Evolutionary conservation across 2,113 vertebrate genomes (phyloP).

Genomic region (Megalops atlanticus): DNA sequence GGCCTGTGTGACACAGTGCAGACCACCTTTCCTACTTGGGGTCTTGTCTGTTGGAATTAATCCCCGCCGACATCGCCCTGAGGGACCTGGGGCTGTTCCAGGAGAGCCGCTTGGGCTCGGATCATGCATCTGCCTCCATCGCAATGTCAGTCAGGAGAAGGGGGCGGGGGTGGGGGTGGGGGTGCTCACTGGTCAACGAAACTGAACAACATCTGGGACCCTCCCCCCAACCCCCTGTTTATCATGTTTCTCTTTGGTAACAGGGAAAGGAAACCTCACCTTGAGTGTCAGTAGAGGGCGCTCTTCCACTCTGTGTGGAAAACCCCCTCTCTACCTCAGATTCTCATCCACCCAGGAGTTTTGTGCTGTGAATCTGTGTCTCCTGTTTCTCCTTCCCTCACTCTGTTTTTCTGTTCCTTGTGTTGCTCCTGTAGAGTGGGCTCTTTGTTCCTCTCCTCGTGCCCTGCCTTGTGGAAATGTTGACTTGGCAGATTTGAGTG

Average conservation of each 20-base stretch:
- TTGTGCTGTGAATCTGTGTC: too few species aligned
- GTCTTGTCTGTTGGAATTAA: constrained; percentile 30
- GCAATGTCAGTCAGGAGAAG: constrained; percentile 25
- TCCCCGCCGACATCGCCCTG: constrained; percentile 13
- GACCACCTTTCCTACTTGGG: constrained; percentile 15
- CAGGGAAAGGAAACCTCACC: not conserved
- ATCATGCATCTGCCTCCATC: constrained; percentile 22
- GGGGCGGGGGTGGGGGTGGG: constrained; percentile 7
- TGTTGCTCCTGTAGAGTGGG: not conserved
- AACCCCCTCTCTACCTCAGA: too few species aligned
- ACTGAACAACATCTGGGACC: not conserved
- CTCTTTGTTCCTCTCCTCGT: not conserved
- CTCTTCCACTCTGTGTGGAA: too few species aligned
- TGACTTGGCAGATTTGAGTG: constrained; percentile 2
- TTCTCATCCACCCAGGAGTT: too few species aligned
- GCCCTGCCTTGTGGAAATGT: not conserved
- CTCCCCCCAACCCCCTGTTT: not conserved
- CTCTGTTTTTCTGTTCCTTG: not conserved
- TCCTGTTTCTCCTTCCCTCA: not conserved
- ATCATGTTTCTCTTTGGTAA: not conserved
- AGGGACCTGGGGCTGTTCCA: not conserved
- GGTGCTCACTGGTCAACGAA: not conserved
- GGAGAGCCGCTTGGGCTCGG: not conserved
- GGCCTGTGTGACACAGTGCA: constrained; percentile 20
- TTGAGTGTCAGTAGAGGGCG: constrained; percentile 22